Evolutionary conservation across 2,113 vertebrate genomes (phyloP), one percentile per base, ranked within the genome.

Genomic region (Crotophaga sulcirostris): DNA sequence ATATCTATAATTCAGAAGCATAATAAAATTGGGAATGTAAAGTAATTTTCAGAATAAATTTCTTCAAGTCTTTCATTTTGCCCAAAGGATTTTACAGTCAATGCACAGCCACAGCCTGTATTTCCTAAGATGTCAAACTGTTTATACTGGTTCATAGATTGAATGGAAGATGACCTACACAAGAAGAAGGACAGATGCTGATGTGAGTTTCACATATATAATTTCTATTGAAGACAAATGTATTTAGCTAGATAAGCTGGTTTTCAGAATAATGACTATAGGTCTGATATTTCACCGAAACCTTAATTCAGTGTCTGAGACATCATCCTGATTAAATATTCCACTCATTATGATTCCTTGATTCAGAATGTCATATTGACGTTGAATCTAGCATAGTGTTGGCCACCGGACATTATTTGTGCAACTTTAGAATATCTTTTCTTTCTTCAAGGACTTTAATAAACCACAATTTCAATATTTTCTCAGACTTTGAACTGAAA

Each of bases 111-210:
- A 77, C 34, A 95, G 34, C 54, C 66, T 91, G 74, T 91, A 84
- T 52, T 94, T 84, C 42, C 60, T 74, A 77, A 83, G 66, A 96
- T 92, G 87, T 86, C 89, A 95, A 51, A 47, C 10, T 78, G 42
- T 91, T 94, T 51, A 72, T 95, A 45, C 54, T 66, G 67, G 11
- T 92, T 96, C 86, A 92, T 59, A 96, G 80, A 95, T 16, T 70
- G 93, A 97, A 77, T 42, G 64, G 84, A 97, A 93, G 55, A 95
- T 94, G 85, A 96, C 67, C 31, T 84, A 56, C 89, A 85, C 70
- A 56, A 73, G 17, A 76, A 45, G 52, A 62, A 79, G 63, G 36
- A 90, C 19, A 52, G 42, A 56, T 60, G 78, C 44, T 75, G 31
- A 55, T 34, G 52, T 42, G 31, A 34, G 11, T 73, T 89, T 31